Evolutionary conservation across 1,140 invertebrate species (phyloP).

Genomic region (Cydia pomonella): DNA sequence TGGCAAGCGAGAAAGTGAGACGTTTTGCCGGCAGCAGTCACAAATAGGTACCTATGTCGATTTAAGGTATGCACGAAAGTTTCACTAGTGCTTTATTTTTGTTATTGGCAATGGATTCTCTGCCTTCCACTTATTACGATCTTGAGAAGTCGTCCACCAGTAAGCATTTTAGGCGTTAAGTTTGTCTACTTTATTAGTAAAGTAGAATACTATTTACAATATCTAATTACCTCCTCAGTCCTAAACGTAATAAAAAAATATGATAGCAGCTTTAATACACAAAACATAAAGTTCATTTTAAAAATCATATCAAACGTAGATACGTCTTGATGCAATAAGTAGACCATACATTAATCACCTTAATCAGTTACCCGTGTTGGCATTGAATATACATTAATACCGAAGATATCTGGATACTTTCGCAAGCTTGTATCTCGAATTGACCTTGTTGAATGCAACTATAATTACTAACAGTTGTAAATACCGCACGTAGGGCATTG

Average conservation of each 20-base stretch:
- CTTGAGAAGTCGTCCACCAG: too few species aligned
- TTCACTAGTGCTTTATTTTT: too few species aligned
- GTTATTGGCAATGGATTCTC: too few species aligned
- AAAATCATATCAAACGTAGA: background rate
- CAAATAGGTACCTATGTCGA: too few species aligned
- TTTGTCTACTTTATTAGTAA: too few species aligned
- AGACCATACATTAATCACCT: background rate
- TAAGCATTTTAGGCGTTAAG: too few species aligned
- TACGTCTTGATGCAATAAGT: background rate
- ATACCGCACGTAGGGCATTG: background rate
- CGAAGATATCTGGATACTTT: background rate
- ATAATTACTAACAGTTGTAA: background rate
- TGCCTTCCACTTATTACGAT: too few species aligned
- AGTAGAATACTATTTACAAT: too few species aligned
- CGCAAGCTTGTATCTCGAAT: background rate
- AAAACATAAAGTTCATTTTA: background rate
- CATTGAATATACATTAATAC: constrained; percentile 12
- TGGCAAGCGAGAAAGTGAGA: too few species aligned
- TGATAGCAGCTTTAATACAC: background rate
- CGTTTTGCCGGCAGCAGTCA: too few species aligned
- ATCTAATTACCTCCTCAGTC: too few species aligned
- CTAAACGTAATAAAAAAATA: background rate
- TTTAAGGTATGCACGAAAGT: too few species aligned
- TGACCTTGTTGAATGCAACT: background rate
- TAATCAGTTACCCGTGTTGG: constrained; percentile 5